Evolutionary conservation across 2,888 invertebrate species (phyloP), one percentile per base, ranked within the genome.

Genomic region (Rugalucina vietnamica): DNA sequence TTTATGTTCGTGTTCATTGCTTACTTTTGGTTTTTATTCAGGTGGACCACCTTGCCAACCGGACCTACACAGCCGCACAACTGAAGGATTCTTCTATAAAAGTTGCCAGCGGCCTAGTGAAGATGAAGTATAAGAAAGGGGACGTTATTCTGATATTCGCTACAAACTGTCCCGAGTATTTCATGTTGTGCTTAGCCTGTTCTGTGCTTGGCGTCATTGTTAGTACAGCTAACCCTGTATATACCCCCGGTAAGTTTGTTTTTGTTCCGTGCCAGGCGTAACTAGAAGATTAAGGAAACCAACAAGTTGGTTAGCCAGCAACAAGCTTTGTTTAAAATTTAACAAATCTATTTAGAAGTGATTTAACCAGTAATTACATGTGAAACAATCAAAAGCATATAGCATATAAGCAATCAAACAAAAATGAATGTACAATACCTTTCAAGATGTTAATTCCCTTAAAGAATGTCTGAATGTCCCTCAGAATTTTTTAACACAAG

Each of bases 81-180:
- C 60, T 94, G 54, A 91, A 90, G 34, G 91, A 91, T 1, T 73
- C 74, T 21, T 76, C 90, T 2, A 82, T 89, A 8, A 89, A 88
- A 60, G 88, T 91, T 0, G 93, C 90, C 14, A 93, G 92, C 86
- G 91, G 88, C 12, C 84, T 94, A 14, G 86, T 80, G 18, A 90
- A 88, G 60, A 80, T 91, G 92, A 93, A 93, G 5, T 89, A 92
- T 77, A 88, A 85, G 50, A 90, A 91, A 50, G 94, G 94, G 0
- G 94, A 94, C 79, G 89, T 90, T 5, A 82, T 93, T 5, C 86
- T 92, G 1, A 29, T 94, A 10, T 92, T 91, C 81, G 85, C 91
- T 54, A 87, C 89, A 18, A 94, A 94, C 86, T 90, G 90, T 77
- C 92, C 93, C 0, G 94, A 94, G 77, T 94, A 91, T 79, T 76